These are phyloP conservation scores for Papilio polyxenes DNA, from an alignment of 1,140 invertebrate genomes.

Conservation along the genomic window DNA sequence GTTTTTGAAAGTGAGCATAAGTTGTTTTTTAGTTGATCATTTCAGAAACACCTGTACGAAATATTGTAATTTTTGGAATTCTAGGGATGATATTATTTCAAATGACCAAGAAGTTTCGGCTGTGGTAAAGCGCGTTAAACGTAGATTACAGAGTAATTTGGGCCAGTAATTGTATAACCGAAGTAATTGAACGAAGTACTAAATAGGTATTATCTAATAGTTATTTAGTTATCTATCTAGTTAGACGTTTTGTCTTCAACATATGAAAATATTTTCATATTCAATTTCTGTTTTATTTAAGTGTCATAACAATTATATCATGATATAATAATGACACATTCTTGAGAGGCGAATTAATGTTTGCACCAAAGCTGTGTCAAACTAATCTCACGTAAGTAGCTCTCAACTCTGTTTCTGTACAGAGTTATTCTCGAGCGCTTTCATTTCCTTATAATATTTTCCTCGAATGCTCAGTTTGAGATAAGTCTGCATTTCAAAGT, in stretches of 20 bases:
- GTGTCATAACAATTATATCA: neutral
- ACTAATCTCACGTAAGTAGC: slow-evolving; percentile 20
- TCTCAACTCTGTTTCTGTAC: neutral
- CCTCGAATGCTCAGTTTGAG: slow-evolving; percentile 33
- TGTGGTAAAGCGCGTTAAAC: too few relatives aligned
- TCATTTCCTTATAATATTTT: slow-evolving; percentile 40
- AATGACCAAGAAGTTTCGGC: too few relatives aligned
- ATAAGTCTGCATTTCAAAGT: slow-evolving; percentile 34
- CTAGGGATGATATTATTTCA: too few relatives aligned
- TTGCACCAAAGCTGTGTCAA: slow-evolving; percentile 4
- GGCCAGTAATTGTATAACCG: neutral
- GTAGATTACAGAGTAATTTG: neutral
- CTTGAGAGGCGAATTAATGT: slow-evolving; percentile 4
- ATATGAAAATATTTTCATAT: slow-evolving; percentile 23
- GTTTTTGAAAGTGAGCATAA: neutral
- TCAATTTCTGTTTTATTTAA: neutral
- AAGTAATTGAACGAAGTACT: neutral
- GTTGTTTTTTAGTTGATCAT: too few relatives aligned
- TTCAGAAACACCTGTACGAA: neutral
- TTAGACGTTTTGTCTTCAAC: neutral
- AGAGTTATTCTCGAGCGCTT: slow-evolving; percentile 19
- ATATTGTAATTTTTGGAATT: neutral
- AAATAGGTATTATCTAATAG: neutral
- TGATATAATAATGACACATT: slow-evolving; percentile 10
- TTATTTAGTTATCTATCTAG: slow-evolving; percentile 3